A percentile compares a stretch with the other conserved stretches of the same genome.
phyloP scores from a whole-genome alignment of 2,797 vertebrate genomes.

The Dendrocincla fuliginosa region DNA sequence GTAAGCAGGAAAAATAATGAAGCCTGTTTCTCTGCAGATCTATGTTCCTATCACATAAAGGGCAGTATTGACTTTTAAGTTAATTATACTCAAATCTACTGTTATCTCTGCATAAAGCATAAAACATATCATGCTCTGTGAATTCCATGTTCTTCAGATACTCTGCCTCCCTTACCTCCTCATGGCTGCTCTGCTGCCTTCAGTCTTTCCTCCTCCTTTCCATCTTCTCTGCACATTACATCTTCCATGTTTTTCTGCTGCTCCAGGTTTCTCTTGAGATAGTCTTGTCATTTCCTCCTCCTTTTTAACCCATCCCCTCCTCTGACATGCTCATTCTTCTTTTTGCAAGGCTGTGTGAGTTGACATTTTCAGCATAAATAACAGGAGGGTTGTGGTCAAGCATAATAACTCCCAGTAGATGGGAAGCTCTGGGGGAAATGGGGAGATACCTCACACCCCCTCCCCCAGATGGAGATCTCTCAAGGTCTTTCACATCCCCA shows the following conservation, averaged over 20 bases:
- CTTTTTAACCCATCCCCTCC: background rate
- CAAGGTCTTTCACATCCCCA: background rate
- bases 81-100: conserved; percentile 43
- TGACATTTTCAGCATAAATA: background rate
- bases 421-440: background rate
- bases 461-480: accelerated
- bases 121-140: background rate
- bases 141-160: background rate
- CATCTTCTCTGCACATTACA: background rate
- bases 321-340: accelerated
- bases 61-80: conserved; percentile 58
- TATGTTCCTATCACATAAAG: conserved; percentile 45
- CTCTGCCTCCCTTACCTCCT: background rate
- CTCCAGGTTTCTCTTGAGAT: conserved; percentile 17
- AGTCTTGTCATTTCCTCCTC: background rate
- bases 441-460: background rate
- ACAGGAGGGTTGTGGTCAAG: background rate
- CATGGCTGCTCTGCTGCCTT: background rate
- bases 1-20: conserved; percentile 39
- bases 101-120: conserved; percentile 28
- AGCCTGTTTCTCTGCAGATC: conserved; percentile 42
- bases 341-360: background rate
- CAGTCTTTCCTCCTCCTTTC: background rate
- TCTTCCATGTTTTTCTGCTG: background rate
- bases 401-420: background rate